Evolutionary conservation across 2,888 invertebrate species (phyloP).

Genomic region (Andricus curvator): DNA sequence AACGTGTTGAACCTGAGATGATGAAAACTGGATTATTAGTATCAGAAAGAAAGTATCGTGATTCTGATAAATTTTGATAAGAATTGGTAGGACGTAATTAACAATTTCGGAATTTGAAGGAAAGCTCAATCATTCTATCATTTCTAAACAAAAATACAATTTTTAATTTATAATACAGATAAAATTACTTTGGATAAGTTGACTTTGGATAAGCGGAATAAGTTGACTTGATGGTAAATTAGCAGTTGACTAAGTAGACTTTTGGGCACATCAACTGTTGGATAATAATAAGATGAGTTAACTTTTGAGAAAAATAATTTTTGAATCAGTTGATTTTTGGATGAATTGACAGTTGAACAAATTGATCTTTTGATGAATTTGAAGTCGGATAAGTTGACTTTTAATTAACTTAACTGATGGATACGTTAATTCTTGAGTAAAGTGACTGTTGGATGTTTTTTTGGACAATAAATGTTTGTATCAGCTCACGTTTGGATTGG

Average conservation of each 20-base stretch:
- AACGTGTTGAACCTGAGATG: conserved; percentile 24
- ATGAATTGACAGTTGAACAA: not conserved
- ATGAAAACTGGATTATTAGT: conserved; percentile 19
- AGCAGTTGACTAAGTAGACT: not conserved
- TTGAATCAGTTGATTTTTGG: not conserved
- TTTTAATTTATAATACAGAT: too few relatives aligned
- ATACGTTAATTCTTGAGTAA: not conserved
- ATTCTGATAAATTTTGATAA: not conserved
- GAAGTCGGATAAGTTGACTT: not conserved
- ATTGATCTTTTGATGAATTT: not conserved
- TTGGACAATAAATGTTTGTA: not conserved
- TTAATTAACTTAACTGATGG: not conserved
- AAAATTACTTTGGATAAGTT: not conserved
- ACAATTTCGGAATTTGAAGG: too few relatives aligned
- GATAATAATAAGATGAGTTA: too few relatives aligned
- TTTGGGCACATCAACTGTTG: not conserved
- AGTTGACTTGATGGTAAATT: not conserved
- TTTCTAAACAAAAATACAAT: too few relatives aligned
- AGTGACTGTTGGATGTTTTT: not conserved
- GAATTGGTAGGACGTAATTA: not conserved
- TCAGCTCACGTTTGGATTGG: not conserved
- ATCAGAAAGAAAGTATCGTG: not conserved
- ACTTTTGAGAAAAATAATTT: not conserved
- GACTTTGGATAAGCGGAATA: not conserved
- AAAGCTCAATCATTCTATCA: too few relatives aligned